phyloP scores from a whole-genome alignment of 2,113 vertebrate species.

The Trogon melanurus region DNA sequence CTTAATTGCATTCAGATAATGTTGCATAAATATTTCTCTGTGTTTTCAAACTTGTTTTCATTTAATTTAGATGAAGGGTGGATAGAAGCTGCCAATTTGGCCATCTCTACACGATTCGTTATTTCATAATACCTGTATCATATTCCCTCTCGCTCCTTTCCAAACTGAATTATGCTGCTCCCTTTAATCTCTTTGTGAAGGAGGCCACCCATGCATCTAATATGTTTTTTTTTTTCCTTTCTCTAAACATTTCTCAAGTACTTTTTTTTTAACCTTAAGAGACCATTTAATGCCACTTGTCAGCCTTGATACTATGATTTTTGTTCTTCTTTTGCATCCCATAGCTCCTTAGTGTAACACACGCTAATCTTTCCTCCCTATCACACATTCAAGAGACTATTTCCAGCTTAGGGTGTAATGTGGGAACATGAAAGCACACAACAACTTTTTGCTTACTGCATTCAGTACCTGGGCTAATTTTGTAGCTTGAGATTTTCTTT shows the following conservation, averaged over 20 bases:
- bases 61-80: constrained; percentile 61
- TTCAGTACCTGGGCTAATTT: background rate
- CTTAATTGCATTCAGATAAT: constrained; percentile 6
- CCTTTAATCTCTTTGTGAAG: constrained; percentile 57
- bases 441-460: background rate
- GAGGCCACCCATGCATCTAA: constrained; percentile 58
- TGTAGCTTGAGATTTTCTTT: background rate
- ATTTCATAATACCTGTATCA: constrained; percentile 69
- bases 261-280: background rate
- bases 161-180: constrained; percentile 43
- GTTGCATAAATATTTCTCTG: constrained; percentile 31
- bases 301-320: background rate
- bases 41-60: constrained; percentile 46
- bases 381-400: background rate
- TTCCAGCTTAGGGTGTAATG: background rate
- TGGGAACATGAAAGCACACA: background rate
- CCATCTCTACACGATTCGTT: constrained; percentile 47
- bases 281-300: constrained; percentile 24
- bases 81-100: constrained; percentile 55
- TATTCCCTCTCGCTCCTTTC: constrained; percentile 42
- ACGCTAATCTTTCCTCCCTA: background rate
- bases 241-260: background rate
- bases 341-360: background rate
- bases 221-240: background rate
- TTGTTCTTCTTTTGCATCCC: background rate